Percentiles rank a stretch among this genome's conserved stretches.
Conservation (phyloP, 2,888 invertebrate species). For the Blastobasis lacticolella region DNA sequence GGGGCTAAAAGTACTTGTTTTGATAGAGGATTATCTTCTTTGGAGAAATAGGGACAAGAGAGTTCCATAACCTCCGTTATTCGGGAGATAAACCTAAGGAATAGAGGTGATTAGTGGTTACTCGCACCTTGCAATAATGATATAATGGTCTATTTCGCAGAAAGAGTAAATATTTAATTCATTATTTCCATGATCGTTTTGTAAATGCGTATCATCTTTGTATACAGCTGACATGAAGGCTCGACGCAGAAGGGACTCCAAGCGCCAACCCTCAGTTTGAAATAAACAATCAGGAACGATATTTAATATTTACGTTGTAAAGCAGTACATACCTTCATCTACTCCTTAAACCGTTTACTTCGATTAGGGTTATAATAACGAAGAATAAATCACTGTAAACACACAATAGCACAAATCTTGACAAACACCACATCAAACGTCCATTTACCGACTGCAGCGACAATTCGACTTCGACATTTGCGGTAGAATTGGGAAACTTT, state of each 20-base stretch:
- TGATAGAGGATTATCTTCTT: slow-evolving; percentile 54
- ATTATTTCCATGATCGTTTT: slow-evolving; percentile 45
- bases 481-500: slow-evolving; percentile 53
- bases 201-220: slow-evolving; percentile 71
- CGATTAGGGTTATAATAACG: slow-evolving; percentile 61
- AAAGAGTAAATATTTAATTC: slow-evolving; percentile 59
- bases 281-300: slow-evolving; percentile 11
- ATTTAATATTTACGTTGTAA: slow-evolving; percentile 22
- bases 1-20: slow-evolving; percentile 51
- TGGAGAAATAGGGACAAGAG: slow-evolving; percentile 56
- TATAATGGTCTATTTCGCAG: slow-evolving; percentile 26
- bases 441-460: slow-evolving; percentile 79
- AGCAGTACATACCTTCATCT: slow-evolving; percentile 75
- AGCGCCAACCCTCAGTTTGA: slow-evolving; percentile 44
- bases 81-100: slow-evolving; percentile 56
- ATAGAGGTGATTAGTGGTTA: slow-evolving; percentile 37
- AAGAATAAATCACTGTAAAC: slow-evolving; percentile 75
- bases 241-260: slow-evolving; percentile 46
- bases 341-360: slow-evolving; percentile 73
- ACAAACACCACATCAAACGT: slow-evolving; percentile 78
- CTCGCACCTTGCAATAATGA: slow-evolving; percentile 23
- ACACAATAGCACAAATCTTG: slow-evolving; percentile 76
- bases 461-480: slow-evolving; percentile 48
- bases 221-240: slow-evolving; percentile 69
- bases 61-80: slow-evolving; percentile 68